Evolutionary conservation across 1,140 invertebrate species (phyloP), one percentile per base, ranked within the genome.

Genomic region (Maconellicoccus hirsutus): DNA sequence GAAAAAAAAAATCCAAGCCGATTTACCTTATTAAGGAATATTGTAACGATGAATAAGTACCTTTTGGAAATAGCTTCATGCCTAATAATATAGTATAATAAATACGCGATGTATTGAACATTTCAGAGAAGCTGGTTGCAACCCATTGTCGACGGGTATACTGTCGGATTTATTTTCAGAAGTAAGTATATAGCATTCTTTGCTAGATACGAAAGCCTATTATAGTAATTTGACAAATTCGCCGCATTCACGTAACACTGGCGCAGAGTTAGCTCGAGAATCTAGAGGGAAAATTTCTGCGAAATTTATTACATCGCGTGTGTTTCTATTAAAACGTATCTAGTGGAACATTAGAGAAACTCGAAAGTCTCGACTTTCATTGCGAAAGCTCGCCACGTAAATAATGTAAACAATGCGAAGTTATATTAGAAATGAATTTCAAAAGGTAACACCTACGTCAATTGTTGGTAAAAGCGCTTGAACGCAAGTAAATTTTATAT

Each of bases 141-240:
- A 94, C 79, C 94, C 94, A 0, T 79, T 96, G 75, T 91, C 91
- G 1, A 93, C 91, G 0, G 88, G 88, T 3, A 87, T 96, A 59
- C 83, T 96, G 16, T 90, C 91, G 0, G 93, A 96, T 77, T 85
- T 92, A 75, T 93, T 93, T 75, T 84, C 86, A 0, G 89, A 91
- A 78, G 79, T 80, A 75, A 75, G 72, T 70, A 33, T 26, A 12
- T 4, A 19, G 16, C 6, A 38, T 70, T 22, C 1, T 25, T 10
- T 66, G 61, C 61, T 2, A 26, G 19, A 25, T 16, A 52, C 3
- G 6, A 52, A 19, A 33, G 27, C 19, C 21, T 70, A 70, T 70
- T 21, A 33, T 21, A 38, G 61, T 66, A 26, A 26, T 25, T 23
- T 22, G 21, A 16, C 6, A 52, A 8, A 66, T 26, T 12, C 22